Evolutionary conservation across 1,140 invertebrate genomes (phyloP).

Genomic region (Coelopa frigida): DNA sequence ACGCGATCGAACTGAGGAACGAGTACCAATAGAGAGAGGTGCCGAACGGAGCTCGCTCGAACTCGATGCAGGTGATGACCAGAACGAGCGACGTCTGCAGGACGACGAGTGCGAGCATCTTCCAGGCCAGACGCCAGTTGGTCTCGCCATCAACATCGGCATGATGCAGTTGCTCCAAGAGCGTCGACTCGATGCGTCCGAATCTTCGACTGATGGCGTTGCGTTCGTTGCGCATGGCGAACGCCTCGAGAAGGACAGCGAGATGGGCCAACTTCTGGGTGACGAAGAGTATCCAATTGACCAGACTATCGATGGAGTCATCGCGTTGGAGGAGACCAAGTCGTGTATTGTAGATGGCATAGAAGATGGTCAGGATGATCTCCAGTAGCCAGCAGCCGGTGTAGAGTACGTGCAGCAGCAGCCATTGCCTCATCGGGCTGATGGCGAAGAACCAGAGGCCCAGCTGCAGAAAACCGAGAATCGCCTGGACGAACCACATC

Average conservation of each 20-base stretch:
- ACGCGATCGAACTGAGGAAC: conserved; percentile 13
- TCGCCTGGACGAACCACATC: too few relatives aligned
- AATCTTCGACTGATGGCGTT: background rate
- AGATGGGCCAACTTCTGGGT: background rate
- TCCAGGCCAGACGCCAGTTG: too few relatives aligned
- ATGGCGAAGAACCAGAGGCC: conserved; percentile 1
- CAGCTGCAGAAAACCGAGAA: too few relatives aligned
- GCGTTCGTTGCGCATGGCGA: background rate
- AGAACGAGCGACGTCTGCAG: background rate
- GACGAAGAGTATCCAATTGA: background rate
- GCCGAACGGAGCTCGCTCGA: background rate
- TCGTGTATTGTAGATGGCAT: background rate
- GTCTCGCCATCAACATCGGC: too few relatives aligned
- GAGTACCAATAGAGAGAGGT: conserved; percentile 13
- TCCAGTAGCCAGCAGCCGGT: background rate
- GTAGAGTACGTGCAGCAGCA: background rate
- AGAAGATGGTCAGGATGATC: background rate
- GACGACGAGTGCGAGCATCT: too few relatives aligned
- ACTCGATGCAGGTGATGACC: conserved; percentile 1
- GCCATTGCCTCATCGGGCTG: background rate
- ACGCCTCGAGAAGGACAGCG: background rate
- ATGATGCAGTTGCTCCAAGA: too few relatives aligned
- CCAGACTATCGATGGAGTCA: conserved; percentile 1
- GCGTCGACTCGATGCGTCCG: too few relatives aligned
- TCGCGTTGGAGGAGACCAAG: background rate